Conservation (phyloP, 35 echinoderm and acorn worm genomes). For the Heliocidaris tuberculata region DNA sequence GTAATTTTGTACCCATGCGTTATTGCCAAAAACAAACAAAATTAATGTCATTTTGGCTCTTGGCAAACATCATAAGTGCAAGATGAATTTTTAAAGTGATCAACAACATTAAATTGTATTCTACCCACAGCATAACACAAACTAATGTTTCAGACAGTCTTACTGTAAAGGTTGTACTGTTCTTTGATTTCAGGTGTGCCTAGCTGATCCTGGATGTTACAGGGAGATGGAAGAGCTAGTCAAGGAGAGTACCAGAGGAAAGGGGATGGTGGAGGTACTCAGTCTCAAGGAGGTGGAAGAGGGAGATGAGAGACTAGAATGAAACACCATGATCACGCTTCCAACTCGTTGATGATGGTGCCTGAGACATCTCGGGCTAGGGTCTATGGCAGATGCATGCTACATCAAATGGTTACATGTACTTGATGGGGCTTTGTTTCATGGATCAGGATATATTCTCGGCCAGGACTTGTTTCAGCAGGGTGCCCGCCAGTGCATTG, state of each 20-base stretch:
- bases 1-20: too few species aligned
- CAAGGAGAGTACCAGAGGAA: conserved; percentile 70
- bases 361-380: neutral
- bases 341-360: neutral
- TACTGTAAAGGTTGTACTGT: neutral
- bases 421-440: too few species aligned
- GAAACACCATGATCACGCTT: neutral
- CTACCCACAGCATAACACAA: too few species aligned
- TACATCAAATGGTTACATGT: neutral
- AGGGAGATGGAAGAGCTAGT: conserved; percentile 91
- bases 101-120: too few species aligned
- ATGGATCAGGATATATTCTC: too few species aligned
- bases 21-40: too few species aligned
- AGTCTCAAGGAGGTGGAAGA: conserved; percentile 96
- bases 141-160: too few species aligned
- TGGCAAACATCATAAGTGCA: too few species aligned
- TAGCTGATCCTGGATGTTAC: conserved; percentile 92
- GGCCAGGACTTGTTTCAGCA: too few species aligned
- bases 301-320: conserved; percentile 96
- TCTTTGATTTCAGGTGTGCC: conserved; percentile 67
- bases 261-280: conserved; percentile 86
- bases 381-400: neutral
- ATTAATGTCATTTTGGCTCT: too few species aligned
- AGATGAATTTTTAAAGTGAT: too few species aligned
- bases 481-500: neutral